Percentiles rank a stretch among this genome's conserved stretches.
These are phyloP conservation scores for Bujurquina vittata DNA, from an alignment of 2,113 vertebrate species.

Conservation along the genomic window DNA sequence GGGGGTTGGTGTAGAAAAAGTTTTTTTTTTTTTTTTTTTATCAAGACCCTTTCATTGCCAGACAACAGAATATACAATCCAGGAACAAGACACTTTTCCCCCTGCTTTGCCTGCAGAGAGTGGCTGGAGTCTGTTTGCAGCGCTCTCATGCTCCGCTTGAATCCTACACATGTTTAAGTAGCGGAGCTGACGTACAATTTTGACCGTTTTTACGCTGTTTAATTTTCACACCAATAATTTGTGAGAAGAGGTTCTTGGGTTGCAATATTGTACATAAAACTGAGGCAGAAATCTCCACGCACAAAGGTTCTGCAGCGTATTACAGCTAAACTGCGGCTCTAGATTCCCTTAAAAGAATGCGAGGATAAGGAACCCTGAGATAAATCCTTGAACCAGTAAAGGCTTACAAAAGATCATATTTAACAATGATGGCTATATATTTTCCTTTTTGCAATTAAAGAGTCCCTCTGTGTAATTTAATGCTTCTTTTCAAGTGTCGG, in stretches of 20 bases:
- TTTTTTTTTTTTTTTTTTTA: neutral
- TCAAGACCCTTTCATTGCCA: slow-evolving; percentile 19
- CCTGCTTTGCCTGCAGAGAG: neutral
- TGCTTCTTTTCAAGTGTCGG: slow-evolving; percentile 80
- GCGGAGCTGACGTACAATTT: neutral
- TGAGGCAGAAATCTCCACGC: neutral
- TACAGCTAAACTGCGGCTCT: slow-evolving; percentile 8
- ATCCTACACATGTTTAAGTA: neutral
- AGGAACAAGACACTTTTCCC: neutral
- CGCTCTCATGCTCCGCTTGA: neutral
- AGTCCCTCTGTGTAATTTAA: slow-evolving; percentile 81
- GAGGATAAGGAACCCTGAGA: slow-evolving; percentile 63
- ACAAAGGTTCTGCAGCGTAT: neutral
- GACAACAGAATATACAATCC: neutral
- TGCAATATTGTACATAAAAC: slow-evolving; percentile 16
- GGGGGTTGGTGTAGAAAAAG: no score
- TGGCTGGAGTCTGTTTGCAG: neutral
- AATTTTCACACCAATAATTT: neutral
- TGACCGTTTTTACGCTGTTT: neutral
- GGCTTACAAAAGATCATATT: slow-evolving; percentile 78
- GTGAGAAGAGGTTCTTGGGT: neutral
- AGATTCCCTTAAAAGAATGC: slow-evolving; percentile 45
- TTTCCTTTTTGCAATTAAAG: slow-evolving; percentile 80
- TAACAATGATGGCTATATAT: slow-evolving; percentile 80
- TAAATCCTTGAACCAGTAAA: slow-evolving; percentile 75